Evolutionary conservation across 2,888 invertebrate genomes (phyloP), one percentile per base, ranked within the genome.

Genomic region (Netelia melanura): DNA sequence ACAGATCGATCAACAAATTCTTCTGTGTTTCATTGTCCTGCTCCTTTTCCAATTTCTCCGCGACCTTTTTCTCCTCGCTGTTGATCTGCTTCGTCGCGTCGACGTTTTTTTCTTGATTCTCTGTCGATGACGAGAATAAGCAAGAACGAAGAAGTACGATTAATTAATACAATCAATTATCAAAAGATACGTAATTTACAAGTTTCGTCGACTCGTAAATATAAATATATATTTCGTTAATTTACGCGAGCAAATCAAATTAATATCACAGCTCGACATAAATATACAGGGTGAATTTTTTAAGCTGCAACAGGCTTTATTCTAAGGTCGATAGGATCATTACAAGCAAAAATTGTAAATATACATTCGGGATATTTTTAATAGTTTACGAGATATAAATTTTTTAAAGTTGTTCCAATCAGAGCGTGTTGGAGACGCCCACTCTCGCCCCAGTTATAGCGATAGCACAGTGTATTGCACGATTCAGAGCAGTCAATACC

Each of bases 1-100:
- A 89, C 38, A 94, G 87, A 87, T 94, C 93, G 83, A 94, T 93
- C 25, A 94, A 85, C 56, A 93, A 89, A 88, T 91, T 92, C 80
- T 93, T 93, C 80, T 91, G 90, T 8, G 86, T 83, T 52, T 90
- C 92, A 38, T 83, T 84, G n/a, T 87, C 89, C 78, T 89, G 88
- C 17, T 86, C 85, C 65, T 83, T 70, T 25, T 86, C 87, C 10
- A 84, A 85, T 10, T 83, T 78, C 77, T 74, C 80, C 14, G 56
- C 3, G 3, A 21, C 21, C 25, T 44, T 54, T 11, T 25, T 58
- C n/a, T 67, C 17, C 23, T 70, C 67, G 11, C 52, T 65, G 14
- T 61, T 48, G 52, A 23, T 14, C 43, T 25, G 70, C 17, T 78
- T 78, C 38, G 30, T 62, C 5, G 56, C 74, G 5, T 68, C 68